Base-by-base conservation (phyloP, 1,140 invertebrate species). In the Wasmannia auropunctata region DNA sequence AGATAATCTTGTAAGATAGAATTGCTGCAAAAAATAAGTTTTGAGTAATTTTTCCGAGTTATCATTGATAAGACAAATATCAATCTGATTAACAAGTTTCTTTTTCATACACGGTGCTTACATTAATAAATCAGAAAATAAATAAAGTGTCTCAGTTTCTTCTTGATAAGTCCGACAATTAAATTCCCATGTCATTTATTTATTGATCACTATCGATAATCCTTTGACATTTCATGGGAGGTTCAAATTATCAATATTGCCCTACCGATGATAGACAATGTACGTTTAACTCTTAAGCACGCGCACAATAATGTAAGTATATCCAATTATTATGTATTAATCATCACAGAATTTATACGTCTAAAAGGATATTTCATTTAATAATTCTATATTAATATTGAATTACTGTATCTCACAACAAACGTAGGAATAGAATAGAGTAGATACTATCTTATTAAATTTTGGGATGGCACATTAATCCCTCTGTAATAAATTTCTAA, bases 1-100 rank as follows among this genome's bases (percentile, higher is more conserved):
- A n/a, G 8, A 65, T 69, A 69, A 80, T 67, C 46, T 67, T 5
- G 3, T 25, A 49, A 37, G n/a, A 58, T 28, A 40, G 22, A 37
- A n/a, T 25, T n/a, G 5, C 2, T 28, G 16, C 16, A 51, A 79
- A 67, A 67, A 40, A 60, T 16, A 8, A 67, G 14, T 31, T 14
- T 51, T 40, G 2, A 69, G n/a, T 56, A 51, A 69, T 69, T 80
- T 79, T 31, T 63, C 6, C 6, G 1, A 51, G n/a, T 51, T 51
- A 67, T 67, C 46, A 67, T 1, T 22, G 34, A 76, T 43, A 63
- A 77, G 19, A 63, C 3, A 43, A 77, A 11, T 77, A 63, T 77
- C 11, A 14, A 7, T 5, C 6, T 74, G 75, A 63, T 77, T 77
- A 63, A 63, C 65, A 25, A 37, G 16, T 19, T 22, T 40, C 28